Percentiles rank a stretch among this genome's conserved stretches.
Conservation (phyloP, 2,797 vertebrate species). For the Phrynocephalus vlangalii region DNA sequence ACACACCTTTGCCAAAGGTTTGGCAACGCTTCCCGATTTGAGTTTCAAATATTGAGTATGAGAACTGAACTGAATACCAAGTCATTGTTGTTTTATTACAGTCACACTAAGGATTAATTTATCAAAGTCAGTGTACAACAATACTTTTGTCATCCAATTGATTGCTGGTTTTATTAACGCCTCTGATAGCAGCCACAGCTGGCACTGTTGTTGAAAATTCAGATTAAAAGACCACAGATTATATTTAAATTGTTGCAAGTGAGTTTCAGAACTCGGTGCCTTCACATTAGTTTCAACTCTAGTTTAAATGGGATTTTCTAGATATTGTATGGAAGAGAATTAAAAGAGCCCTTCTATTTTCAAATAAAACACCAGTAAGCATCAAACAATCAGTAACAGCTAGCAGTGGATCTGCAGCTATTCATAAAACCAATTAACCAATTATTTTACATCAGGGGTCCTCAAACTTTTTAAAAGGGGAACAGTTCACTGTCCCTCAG, state of each 20-base stretch:
- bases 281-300: background rate
- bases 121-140: background rate
- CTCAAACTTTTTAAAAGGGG: too few species aligned
- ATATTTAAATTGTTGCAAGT: background rate
- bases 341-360: background rate
- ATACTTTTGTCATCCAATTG: background rate
- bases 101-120: background rate
- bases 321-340: background rate
- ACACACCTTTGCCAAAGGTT: background rate
- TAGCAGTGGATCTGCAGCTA: background rate
- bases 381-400: background rate
- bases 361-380: background rate
- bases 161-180: background rate
- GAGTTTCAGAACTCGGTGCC: background rate
- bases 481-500: too few species aligned
- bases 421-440: background rate
- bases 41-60: background rate
- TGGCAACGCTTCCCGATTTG: background rate
- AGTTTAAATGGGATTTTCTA: background rate
- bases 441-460: too few species aligned
- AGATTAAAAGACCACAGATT: background rate
- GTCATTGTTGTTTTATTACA: background rate
- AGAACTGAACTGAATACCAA: background rate
- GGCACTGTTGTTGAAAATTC: background rate
- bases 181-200: too few species aligned